phyloP scores from a whole-genome alignment of 2,113 vertebrate species.

The Felis catus region DNA sequence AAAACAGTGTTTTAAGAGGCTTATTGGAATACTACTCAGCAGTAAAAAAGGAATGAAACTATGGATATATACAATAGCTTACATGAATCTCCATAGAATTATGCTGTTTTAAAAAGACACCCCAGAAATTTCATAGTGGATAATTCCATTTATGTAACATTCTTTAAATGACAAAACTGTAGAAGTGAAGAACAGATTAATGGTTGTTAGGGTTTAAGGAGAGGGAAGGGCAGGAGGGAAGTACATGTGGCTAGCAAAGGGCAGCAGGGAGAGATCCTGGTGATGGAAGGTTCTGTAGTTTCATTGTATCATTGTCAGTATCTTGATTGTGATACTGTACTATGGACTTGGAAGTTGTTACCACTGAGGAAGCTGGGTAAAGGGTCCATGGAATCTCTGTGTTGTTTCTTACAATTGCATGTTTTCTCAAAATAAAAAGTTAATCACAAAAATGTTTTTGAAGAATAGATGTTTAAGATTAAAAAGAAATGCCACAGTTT shows the following conservation, averaged over 20 bases:
- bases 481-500: background rate
- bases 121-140: background rate
- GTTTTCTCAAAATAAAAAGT: background rate
- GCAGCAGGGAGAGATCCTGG: background rate
- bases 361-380: background rate
- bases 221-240: background rate
- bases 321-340: background rate
- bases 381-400: background rate
- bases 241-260: background rate
- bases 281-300: background rate
- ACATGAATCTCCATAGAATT: background rate
- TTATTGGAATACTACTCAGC: background rate
- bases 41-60: background rate
- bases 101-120: background rate
- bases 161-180: background rate
- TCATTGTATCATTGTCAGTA: background rate
- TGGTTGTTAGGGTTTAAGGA: background rate
- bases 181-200: background rate
- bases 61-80: background rate
- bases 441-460: background rate
- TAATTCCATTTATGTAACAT: background rate
- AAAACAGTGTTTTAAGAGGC: background rate
- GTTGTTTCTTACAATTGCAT: background rate
- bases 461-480: background rate
- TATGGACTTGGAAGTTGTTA: background rate